Evolutionary conservation across 2,797 vertebrate species (phyloP), one percentile per base, ranked within the genome.

Genomic region (Sternotherus odoratus): DNA sequence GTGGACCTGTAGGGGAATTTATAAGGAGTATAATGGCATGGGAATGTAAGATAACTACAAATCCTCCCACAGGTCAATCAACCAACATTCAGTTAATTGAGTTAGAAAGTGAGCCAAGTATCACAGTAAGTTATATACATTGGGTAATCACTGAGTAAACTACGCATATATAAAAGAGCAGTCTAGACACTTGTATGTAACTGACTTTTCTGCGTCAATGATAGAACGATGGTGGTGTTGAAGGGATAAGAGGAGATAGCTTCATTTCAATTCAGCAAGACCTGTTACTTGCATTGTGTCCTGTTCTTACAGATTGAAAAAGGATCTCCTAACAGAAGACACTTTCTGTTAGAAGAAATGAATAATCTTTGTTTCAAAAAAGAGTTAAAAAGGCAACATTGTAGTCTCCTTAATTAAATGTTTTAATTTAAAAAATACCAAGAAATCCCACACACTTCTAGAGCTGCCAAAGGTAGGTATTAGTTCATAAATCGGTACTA

Each of bases 341-440:
- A 81, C 87, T 82, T 36, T 84, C 81, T 82, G 46, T 2, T 17
- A 46, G 24, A 74, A 91, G 10, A 92, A 85, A 94, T 66, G 5
- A 69, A 30, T 85, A 43, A 88, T 21, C 49, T 57, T 79, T 82
- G 17, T 24, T 93, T 82, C 78, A 79, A 89, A 79, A 89, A 93
- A 85, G 2, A 78, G 51, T 57, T 72, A 39, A 80, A 23, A 92
- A 83, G n/a, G 74, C 17, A 53, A 8, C 36, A 13, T 12, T 26
- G 15, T 51, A 79, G 23, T 48, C 85, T 87, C 60, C 16, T 63
- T 39, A 69, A 69, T 48, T 56, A 89, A 92, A 85, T 63, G 69
- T 19, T 51, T 79, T 21, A 5, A 63, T 54, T 82, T 60, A 23
- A 43, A 39, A 9, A 69, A 12, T 83, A 85, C 5, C 85, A 83